Evolutionary conservation across 2,888 invertebrate species (phyloP), one percentile per base, ranked within the genome.

Genomic region (Dicycla oo): DNA sequence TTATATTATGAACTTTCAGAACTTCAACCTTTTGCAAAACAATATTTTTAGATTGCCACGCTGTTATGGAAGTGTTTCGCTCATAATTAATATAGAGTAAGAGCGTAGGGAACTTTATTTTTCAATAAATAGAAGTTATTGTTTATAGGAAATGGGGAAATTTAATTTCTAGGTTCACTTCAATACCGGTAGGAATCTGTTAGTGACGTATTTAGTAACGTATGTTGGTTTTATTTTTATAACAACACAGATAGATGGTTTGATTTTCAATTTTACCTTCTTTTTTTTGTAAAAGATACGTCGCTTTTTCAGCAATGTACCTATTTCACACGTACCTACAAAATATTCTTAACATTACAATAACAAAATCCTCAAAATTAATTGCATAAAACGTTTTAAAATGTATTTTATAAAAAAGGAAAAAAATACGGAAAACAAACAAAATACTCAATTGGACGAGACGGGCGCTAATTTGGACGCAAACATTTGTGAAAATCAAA

Each of bases 401-500:
- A 57, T 34, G 34, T 13, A 1, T 64, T 54, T 51, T 11, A 6
- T 34, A 43, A 49, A 20, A 72, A 61, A 71, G 76, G 73, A 83
- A 81, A 83, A 81, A 83, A 83, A 73, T 69, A 74, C 72, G 76
- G 47, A 81, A 84, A 85, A 82, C 75, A 85, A 85, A 88, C 66
- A 84, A 84, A 84, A 88, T 85, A 82, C 86, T 83, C 83, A 86
- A 85, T 85, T 89, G 90, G 90, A 86, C 89, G 86, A 86, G 89
- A 88, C 71, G 61, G 86, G 90, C 91, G 90, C 92, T 94, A 95
- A 95, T 95, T 94, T 93, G 87, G 89, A 92, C 91, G 95, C 93
- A 95, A 96, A 95, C 95, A 95, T 93, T 80, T 91, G 91, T 90
- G 91, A 88, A 92, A 96, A 96, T 96, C 95, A 95, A 96, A 96